Conservation (phyloP, 2,888 invertebrate species). For the Meiosimyza decipiens region DNA sequence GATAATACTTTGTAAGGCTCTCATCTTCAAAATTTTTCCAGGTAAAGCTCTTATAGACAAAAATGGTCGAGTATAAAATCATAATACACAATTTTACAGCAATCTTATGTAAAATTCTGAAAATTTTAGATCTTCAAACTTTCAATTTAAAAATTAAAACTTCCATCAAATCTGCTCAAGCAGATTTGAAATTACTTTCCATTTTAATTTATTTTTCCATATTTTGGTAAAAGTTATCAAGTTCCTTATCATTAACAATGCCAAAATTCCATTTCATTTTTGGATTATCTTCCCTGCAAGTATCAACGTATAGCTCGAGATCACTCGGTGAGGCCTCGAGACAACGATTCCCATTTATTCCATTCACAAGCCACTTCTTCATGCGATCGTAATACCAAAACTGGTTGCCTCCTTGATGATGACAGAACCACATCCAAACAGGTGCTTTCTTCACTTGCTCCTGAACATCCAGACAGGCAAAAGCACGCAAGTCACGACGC, state of each 20-base stretch:
- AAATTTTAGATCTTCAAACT: too few species aligned
- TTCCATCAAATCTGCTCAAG: too few species aligned
- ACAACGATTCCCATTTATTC: conserved; percentile 75
- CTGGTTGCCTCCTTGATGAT: conserved; percentile 94
- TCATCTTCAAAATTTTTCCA: too few species aligned
- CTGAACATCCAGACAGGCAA: conserved; percentile 89
- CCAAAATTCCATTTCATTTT: conserved; percentile 65
- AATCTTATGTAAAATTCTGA: too few species aligned
- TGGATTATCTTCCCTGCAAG: conserved; percentile 69
- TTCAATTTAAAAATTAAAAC: too few species aligned
- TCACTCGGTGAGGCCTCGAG: conserved; percentile 78
- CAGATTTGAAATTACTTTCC: too few species aligned
- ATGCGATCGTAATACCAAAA: conserved; percentile 85
- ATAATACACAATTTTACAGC: too few species aligned
- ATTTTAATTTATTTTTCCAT: too few species aligned
- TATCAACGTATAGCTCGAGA: conserved; percentile 77
- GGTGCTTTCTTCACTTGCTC: conserved; percentile 74
- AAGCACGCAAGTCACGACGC: conserved; percentile 66
- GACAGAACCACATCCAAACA: conserved; percentile 86
- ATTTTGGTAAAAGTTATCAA: conserved; percentile 51
- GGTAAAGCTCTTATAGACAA: too few species aligned
- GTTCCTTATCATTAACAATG: conserved; percentile 57
- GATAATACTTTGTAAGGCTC: too few species aligned
- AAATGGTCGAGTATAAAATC: too few species aligned
- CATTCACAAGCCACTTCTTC: conserved; percentile 58